Evolutionary conservation across 2,113 vertebrate species (phyloP).

Genomic region (Melanerpes aurifrons): DNA sequence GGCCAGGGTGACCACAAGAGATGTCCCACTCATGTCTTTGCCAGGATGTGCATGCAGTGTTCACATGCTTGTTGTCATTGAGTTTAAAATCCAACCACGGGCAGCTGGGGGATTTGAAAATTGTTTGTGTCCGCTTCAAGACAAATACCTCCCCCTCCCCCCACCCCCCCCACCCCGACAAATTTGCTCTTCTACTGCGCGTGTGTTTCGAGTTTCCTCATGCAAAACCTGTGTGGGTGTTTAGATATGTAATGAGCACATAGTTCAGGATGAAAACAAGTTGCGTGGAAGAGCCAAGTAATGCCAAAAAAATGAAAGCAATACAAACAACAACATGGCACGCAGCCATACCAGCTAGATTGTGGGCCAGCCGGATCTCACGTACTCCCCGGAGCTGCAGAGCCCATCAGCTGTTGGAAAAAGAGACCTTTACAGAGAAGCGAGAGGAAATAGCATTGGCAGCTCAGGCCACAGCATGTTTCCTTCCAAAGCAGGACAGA

Average conservation of each 20-base stretch:
- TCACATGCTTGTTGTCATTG: neutral
- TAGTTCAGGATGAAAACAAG: conserved; percentile 69
- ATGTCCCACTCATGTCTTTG: neutral
- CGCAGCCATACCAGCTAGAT: conserved; percentile 35
- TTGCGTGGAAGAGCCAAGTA: conserved; percentile 54
- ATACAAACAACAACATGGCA: conserved; percentile 71
- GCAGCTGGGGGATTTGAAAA: neutral
- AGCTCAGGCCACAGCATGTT: neutral
- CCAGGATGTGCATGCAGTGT: neutral
- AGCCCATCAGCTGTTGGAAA: conserved; percentile 65
- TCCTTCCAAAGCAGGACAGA: conserved; percentile 49
- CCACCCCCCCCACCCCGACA: neutral
- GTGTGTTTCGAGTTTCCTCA: conserved; percentile 62
- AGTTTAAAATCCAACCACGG: neutral
- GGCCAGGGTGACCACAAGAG: neutral
- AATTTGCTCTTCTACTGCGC: conserved; percentile 11
- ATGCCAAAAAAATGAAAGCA: conserved; percentile 63
- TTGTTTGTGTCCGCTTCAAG: neutral
- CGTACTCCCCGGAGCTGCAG: conserved; percentile 47
- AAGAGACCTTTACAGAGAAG: conserved; percentile 58
- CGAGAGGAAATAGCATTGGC: conserved; percentile 59
- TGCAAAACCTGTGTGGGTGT: conserved; percentile 65
- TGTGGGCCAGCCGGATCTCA: conserved; percentile 68
- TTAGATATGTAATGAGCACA: conserved; percentile 64
- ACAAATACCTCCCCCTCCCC: neutral